These are phyloP conservation scores for Solenopsis fugax DNA, from an alignment of 1,140 invertebrate species.

Conservation along the genomic window DNA sequence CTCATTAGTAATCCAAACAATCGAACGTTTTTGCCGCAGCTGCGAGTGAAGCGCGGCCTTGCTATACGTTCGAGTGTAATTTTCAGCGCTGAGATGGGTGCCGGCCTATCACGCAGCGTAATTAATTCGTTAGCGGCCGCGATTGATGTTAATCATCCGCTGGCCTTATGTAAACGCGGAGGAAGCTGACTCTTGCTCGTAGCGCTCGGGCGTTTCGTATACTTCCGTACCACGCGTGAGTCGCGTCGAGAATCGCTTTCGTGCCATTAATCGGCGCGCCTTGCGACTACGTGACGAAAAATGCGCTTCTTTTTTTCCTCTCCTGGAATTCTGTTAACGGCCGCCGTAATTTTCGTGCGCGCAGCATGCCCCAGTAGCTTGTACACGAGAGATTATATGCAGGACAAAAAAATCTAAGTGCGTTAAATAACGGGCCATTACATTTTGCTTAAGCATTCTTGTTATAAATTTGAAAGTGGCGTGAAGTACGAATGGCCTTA, in stretches of 20 bases:
- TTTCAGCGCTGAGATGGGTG: conserved; percentile 52
- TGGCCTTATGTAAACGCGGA: conserved; percentile 65
- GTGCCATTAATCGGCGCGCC: conserved; percentile 31
- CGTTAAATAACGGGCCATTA: conserved; percentile 16
- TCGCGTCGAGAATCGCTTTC: conserved; percentile 46
- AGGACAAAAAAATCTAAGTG: conserved; percentile 16
- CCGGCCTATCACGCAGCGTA: background rate
- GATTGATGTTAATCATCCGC: conserved; percentile 62
- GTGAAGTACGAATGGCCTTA: background rate
- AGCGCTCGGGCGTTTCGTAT: background rate
- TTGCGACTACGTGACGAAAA: conserved; percentile 40
- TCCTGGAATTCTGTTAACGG: background rate
- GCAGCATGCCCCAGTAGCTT: background rate
- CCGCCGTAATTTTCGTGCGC: background rate
- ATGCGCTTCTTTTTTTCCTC: conserved; percentile 31
- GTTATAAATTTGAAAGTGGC: conserved; percentile 15
- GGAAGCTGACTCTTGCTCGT: conserved; percentile 36
- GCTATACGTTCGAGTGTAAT: conserved; percentile 35
- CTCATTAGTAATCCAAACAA: conserved; percentile 63
- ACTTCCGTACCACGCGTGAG: conserved; percentile 55
- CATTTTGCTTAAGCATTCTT: conserved; percentile 23
- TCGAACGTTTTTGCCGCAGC: conserved; percentile 34
- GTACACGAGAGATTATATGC: background rate
- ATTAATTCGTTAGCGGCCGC: conserved; percentile 66
- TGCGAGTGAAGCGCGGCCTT: conserved; percentile 12